phyloP scores from a whole-genome alignment of 2,797 vertebrate genomes.

The Lacerta bilineata region DNA sequence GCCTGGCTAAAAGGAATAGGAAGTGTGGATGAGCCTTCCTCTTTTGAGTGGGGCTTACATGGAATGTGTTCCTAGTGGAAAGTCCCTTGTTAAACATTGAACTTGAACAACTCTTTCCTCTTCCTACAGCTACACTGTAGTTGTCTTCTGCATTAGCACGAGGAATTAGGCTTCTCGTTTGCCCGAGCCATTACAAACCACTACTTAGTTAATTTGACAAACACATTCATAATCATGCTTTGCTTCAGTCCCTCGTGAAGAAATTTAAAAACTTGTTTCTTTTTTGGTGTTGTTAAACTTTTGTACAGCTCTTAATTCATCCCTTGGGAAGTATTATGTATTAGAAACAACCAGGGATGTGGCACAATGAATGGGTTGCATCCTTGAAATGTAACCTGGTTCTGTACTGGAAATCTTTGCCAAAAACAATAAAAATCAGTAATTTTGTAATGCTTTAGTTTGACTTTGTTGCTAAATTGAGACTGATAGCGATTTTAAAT shows the following conservation, averaged over 20 bases:
- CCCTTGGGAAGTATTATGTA: constrained; percentile 49
- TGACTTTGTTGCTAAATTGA: constrained; percentile 6
- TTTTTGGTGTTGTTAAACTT: background rate
- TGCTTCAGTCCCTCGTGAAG: background rate
- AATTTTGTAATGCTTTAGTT: constrained; percentile 47
- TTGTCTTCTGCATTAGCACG: constrained; percentile 40
- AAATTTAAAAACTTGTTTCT: constrained; percentile 20
- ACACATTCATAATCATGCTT: background rate
- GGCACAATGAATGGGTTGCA: constrained; percentile 56
- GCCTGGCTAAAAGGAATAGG: too few species aligned
- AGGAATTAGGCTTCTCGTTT: background rate
- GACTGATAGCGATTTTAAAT: background rate
- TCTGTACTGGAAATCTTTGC: constrained; percentile 43
- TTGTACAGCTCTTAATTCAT: constrained; percentile 38
- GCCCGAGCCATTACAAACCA: constrained; percentile 4
- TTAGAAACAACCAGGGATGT: constrained; percentile 45
- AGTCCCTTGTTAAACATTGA: constrained; percentile 1
- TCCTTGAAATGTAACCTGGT: constrained; percentile 20
- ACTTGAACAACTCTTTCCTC: constrained; percentile 20
- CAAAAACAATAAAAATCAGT: constrained; percentile 63
- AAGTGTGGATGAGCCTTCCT: background rate
- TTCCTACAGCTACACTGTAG: constrained; percentile 27
- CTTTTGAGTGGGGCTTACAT: background rate
- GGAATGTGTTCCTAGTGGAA: background rate
- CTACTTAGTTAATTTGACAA: constrained; percentile 22